Evolutionary conservation across 2,888 invertebrate species (phyloP).

Genomic region (Drosophila neutralis): DNA sequence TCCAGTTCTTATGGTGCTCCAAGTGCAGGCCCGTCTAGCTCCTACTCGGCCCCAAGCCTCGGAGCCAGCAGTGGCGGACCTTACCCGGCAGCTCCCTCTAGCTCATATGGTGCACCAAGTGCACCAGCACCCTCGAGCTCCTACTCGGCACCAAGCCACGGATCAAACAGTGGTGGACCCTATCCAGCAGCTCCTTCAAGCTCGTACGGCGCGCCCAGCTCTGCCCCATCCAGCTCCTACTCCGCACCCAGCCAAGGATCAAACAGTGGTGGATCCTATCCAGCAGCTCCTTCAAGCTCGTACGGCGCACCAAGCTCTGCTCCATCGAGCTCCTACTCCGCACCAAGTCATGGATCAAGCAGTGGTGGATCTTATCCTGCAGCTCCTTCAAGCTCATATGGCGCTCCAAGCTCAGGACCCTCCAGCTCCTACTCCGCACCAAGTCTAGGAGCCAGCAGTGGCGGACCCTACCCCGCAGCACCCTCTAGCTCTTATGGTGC

Average conservation of each 20-base stretch:
- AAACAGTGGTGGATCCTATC: conserved; percentile 84
- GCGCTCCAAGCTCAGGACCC: conserved; percentile 50
- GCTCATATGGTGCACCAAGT: conserved; percentile 80
- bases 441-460: conserved; percentile 4
- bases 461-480: conserved; percentile 55
- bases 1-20: conserved; percentile 58
- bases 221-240: conserved; percentile 63
- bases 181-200: conserved; percentile 63
- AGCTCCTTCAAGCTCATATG: conserved; percentile 65
- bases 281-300: conserved; percentile 80
- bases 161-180: conserved; percentile 32
- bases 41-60: conserved; percentile 4
- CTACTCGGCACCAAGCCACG: conserved; percentile 41
- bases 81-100: conserved; percentile 57
- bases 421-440: conserved; percentile 31
- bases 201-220: conserved; percentile 17
- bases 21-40: conserved; percentile 46
- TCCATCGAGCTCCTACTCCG: conserved; percentile 74
- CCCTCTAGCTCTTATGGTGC: conserved; percentile 78
- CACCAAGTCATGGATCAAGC: conserved; percentile 81
- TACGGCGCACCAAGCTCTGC: conserved; percentile 47
- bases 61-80: conserved; percentile 34
- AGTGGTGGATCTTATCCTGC: conserved; percentile 85
- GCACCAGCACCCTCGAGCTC: conserved; percentile 35
- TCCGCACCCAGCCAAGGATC: conserved; percentile 83